Evolutionary conservation across 2,797 vertebrate genomes (phyloP).

Genomic region (Numenius phaeopus): DNA sequence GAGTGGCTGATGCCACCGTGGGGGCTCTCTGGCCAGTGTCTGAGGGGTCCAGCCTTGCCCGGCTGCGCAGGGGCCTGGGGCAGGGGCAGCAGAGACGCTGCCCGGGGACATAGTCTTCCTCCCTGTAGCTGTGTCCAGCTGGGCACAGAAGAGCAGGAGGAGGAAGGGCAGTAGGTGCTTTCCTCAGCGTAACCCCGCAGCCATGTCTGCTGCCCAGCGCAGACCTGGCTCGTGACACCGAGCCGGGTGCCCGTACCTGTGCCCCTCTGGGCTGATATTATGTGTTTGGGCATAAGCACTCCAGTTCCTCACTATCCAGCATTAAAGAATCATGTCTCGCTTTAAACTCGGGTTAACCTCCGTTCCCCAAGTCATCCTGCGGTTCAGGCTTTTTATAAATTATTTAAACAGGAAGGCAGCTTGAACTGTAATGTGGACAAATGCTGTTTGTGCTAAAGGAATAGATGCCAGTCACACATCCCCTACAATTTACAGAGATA

Average conservation of each 20-base stretch:
- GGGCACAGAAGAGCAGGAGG: not conserved
- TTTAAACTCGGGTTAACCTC: not conserved
- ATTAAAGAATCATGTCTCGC: not conserved
- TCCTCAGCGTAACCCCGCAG: fast-evolving
- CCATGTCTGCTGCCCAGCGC: not conserved
- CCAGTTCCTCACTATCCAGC: not conserved
- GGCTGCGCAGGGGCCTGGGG: not conserved
- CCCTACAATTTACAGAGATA: not conserved
- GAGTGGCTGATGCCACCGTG: not conserved
- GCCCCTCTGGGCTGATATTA: not conserved
- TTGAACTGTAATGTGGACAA: not conserved
- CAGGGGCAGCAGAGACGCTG: not conserved
- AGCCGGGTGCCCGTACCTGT: not conserved
- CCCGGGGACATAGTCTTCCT: not conserved
- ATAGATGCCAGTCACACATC: not conserved
- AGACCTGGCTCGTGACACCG: not conserved
- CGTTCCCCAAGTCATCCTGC: not conserved
- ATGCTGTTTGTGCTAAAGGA: not conserved
- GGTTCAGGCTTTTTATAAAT: constrained; percentile 8
- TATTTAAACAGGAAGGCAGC: not conserved
- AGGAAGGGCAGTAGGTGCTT: not conserved
- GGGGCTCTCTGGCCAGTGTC: not conserved
- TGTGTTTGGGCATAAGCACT: not conserved
- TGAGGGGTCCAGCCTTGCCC: not conserved
- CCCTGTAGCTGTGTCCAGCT: not conserved